These are phyloP conservation scores for Lottia scabra DNA, from an alignment of 2,888 invertebrate species.

Conservation along the genomic window DNA sequence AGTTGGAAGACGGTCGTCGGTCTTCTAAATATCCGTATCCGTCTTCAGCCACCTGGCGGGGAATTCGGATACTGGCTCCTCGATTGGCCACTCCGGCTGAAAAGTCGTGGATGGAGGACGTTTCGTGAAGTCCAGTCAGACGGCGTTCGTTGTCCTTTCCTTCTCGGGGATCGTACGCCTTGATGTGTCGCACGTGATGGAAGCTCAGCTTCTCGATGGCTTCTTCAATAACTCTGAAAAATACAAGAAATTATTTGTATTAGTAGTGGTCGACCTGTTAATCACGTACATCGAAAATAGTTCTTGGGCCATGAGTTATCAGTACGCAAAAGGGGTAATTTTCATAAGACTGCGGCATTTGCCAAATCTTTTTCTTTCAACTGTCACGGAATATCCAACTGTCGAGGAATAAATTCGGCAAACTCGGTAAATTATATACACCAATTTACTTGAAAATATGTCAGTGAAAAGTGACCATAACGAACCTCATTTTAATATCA, in stretches of 20 bases:
- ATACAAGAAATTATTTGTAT: not conserved
- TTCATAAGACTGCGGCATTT: too few relatives aligned
- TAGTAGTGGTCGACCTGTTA: too few relatives aligned
- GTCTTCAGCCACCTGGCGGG: constrained; percentile 82
- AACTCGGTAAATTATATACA: too few relatives aligned
- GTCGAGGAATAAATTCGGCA: too few relatives aligned
- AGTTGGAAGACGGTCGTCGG: constrained; percentile 76
- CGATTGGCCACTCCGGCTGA: constrained; percentile 92
- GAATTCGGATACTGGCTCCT: constrained; percentile 86
- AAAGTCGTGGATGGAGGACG: constrained; percentile 96
- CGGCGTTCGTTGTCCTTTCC: constrained; percentile 97
- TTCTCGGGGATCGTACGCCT: constrained; percentile 94
- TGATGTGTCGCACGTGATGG: constrained; percentile 92
- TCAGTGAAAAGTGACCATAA: too few relatives aligned
- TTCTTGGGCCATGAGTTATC: too few relatives aligned
- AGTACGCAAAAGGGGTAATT: too few relatives aligned
- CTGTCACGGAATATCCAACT: too few relatives aligned
- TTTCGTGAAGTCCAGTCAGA: constrained; percentile 94
- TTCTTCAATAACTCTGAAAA: constrained; percentile 86
- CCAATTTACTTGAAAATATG: too few relatives aligned
- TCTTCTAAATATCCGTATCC: constrained; percentile 97
- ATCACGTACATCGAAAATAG: too few relatives aligned
- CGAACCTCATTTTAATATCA: too few relatives aligned
- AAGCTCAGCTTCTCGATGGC: constrained; percentile 95
- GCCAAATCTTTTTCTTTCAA: too few relatives aligned